Percentiles rank a stretch among this genome's conserved stretches.
phyloP scores from a whole-genome alignment of 2,888 invertebrate genomes.

The Brachypalpus laphriformis region DNA sequence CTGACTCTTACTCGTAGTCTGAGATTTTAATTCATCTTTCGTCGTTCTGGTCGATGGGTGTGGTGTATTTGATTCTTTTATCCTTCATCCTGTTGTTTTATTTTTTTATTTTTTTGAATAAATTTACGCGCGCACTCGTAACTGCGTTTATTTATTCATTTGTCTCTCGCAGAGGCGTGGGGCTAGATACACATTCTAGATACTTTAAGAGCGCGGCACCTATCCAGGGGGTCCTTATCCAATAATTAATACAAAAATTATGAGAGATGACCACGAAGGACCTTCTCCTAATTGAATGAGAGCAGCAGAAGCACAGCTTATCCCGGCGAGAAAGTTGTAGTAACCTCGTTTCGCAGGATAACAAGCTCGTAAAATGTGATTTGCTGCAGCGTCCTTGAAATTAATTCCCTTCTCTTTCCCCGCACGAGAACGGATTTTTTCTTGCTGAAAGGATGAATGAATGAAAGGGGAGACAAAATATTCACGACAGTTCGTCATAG shows the following conservation, averaged over 20 bases:
- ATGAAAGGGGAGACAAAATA: constrained; percentile 37
- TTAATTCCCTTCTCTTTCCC: constrained; percentile 17
- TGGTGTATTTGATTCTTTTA: constrained; percentile 70
- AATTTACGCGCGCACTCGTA: constrained; percentile 55
- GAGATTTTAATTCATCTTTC: constrained; percentile 70
- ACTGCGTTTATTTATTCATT: constrained; percentile 54
- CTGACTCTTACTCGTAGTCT: no score
- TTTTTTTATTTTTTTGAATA: constrained; percentile 60
- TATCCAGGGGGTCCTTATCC: constrained; percentile 61
- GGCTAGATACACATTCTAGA: constrained; percentile 12
- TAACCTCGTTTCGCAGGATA: constrained; percentile 67
- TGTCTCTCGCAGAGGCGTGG: constrained; percentile 9
- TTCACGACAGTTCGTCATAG: constrained; percentile 42
- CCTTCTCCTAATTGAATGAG: constrained; percentile 58
- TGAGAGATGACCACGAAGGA: constrained; percentile 62
- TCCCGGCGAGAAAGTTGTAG: constrained; percentile 36
- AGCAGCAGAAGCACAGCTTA: constrained; percentile 33
- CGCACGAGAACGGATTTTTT: constrained; percentile 2
- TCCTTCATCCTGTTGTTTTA: constrained; percentile 67
- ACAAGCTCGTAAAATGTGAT: constrained; percentile 73
- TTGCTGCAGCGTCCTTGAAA: constrained; percentile 69
- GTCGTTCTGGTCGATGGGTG: constrained; percentile 54
- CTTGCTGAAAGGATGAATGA: constrained; percentile 29
- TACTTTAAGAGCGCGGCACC: constrained; percentile 21
- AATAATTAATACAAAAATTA: constrained; percentile 65